Percentiles rank a stretch among this genome's conserved stretches.
Conservation (phyloP, 1,140 invertebrate species). For the Platorchestia sp. region DNA sequence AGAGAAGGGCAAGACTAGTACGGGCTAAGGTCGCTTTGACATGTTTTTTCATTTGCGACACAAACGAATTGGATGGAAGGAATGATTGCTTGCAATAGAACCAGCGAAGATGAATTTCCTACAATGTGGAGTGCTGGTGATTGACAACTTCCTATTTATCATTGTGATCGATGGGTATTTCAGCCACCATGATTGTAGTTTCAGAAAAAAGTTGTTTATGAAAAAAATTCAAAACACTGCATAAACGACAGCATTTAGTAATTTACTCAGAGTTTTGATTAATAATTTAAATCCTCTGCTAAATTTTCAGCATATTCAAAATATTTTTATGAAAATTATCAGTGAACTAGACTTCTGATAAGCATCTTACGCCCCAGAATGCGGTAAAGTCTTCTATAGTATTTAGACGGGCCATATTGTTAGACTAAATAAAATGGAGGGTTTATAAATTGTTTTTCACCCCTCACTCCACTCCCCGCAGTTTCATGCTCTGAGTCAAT, state of each 20-base stretch:
- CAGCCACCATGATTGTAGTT: background rate
- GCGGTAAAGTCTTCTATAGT: too few species aligned
- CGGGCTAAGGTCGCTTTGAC: background rate
- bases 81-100: background rate
- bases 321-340: too few species aligned
- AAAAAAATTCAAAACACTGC: background rate
- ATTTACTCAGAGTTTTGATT: too few species aligned
- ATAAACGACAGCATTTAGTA: background rate
- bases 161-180: background rate
- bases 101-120: background rate
- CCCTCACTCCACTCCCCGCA: too few species aligned
- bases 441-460: too few species aligned
- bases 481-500: too few species aligned
- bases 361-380: too few species aligned
- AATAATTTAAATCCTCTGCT: background rate
- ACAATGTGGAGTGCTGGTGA: background rate
- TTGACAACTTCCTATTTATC: background rate
- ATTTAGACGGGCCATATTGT: too few species aligned
- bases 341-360: too few species aligned
- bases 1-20: background rate
- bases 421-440: too few species aligned
- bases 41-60: background rate
- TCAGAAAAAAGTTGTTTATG: background rate
- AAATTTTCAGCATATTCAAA: background rate
- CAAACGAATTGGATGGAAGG: background rate